These are phyloP conservation scores for Ceuthmochares aereus DNA, from an alignment of 2,113 vertebrate genomes.

Conservation along the genomic window DNA sequence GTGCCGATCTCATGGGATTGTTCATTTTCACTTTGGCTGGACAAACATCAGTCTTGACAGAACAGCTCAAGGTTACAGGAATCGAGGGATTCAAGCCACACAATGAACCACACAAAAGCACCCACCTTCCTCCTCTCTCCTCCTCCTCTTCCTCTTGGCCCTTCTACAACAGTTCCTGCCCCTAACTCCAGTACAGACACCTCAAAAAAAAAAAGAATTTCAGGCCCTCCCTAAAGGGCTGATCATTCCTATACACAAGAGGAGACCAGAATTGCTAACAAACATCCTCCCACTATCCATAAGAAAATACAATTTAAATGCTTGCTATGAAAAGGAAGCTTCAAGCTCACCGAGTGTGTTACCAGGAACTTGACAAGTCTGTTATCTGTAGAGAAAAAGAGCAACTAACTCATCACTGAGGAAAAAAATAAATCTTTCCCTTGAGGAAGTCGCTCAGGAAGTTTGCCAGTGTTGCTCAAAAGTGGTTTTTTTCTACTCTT, in stretches of 20 bases:
- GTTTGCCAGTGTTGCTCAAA: neutral
- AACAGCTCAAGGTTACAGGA: neutral
- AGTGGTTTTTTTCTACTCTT: neutral
- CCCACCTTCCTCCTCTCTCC: neutral
- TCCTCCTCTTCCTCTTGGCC: neutral
- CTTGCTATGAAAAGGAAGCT: neutral
- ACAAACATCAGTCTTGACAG: neutral
- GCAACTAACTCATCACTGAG: neutral
- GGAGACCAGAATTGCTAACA: neutral
- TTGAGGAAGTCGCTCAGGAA: neutral
- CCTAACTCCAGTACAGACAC: neutral
- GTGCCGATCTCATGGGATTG: neutral
- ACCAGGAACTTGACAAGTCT: neutral
- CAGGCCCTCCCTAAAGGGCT: neutral
- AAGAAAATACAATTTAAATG: neutral
- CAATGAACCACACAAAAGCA: neutral
- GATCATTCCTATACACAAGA: fast-evolving
- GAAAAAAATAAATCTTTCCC: neutral
- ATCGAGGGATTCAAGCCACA: neutral
- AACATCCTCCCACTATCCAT: neutral
- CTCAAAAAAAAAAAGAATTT: neutral
- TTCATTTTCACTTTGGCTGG: neutral
- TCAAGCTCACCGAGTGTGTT: neutral
- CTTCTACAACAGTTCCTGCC: neutral
- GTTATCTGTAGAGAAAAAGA: neutral